These are phyloP conservation scores for Cerastis leucographa DNA, from an alignment of 2,888 invertebrate genomes.

Conservation along the genomic window DNA sequence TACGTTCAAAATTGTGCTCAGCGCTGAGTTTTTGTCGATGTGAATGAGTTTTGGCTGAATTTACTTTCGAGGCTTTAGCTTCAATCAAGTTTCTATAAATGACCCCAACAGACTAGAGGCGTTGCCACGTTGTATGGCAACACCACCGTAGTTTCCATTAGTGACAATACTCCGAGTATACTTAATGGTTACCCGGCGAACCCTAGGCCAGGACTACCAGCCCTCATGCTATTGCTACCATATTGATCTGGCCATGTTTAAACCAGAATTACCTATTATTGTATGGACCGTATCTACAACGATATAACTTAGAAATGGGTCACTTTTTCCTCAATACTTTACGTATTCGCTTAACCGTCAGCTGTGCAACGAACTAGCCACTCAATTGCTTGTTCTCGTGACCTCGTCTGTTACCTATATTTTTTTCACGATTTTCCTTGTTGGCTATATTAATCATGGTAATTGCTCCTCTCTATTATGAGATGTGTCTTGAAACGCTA, in stretches of 20 bases:
- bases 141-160: neutral
- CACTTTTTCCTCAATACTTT: conserved; percentile 6
- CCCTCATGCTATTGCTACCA: neutral
- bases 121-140: no score
- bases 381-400: neutral
- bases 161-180: neutral
- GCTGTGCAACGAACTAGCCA: neutral
- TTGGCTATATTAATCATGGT: conserved; percentile 4
- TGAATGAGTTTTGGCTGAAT: neutral
- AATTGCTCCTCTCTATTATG: neutral
- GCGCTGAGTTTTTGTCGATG: neutral
- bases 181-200: neutral
- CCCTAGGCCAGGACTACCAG: neutral
- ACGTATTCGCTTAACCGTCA: conserved; percentile 1
- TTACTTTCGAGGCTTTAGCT: neutral
- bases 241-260: neutral
- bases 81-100: neutral
- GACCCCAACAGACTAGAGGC: no score
- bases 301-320: neutral
- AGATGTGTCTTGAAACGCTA: neutral
- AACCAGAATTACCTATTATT: neutral
- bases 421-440: conserved; percentile 34
- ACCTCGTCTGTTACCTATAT: conserved; percentile 19
- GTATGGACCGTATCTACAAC: neutral
- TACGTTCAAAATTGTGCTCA: conserved; percentile 9